Evolutionary conservation across 92 coral and sea anemone genomes (phyloP).

Genomic region (Porites lobata): DNA sequence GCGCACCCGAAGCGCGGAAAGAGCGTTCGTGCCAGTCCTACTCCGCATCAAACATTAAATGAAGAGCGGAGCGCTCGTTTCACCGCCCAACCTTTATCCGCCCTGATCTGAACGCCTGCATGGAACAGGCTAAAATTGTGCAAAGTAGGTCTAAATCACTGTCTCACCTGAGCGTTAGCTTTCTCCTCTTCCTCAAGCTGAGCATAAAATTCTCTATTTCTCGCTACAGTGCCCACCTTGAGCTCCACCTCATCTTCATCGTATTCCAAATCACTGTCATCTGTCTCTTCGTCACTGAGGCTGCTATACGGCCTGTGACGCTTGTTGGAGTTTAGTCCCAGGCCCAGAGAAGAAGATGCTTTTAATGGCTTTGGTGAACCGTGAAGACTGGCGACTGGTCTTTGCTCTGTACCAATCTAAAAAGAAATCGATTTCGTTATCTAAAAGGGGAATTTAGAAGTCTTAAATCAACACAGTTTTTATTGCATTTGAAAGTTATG

Average conservation of each 20-base stretch:
- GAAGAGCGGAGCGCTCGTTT: too few species aligned
- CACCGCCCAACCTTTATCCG: too few species aligned
- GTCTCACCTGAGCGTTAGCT: slow-evolving; percentile 85
- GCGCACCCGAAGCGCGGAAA: too few species aligned
- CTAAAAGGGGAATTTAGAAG: neutral
- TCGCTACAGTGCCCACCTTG: slow-evolving; percentile 69
- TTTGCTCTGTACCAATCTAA: slow-evolving; percentile 61
- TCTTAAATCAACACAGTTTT: neutral
- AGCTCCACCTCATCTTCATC: slow-evolving; percentile 61
- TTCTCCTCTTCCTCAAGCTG: slow-evolving; percentile 91
- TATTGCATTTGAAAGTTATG: neutral
- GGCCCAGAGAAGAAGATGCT: slow-evolving; percentile 81
- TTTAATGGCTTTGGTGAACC: slow-evolving; percentile 89
- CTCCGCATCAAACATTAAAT: too few species aligned
- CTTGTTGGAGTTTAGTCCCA: slow-evolving; percentile 74
- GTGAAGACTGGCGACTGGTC: slow-evolving; percentile 82
- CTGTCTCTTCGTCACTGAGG: slow-evolving; percentile 66
- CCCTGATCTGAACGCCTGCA: too few species aligned
- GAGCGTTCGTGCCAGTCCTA: too few species aligned
- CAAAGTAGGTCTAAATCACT: neutral
- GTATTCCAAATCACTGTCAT: slow-evolving; percentile 85
- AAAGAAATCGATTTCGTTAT: neutral
- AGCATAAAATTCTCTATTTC: slow-evolving; percentile 74
- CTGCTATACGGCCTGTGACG: slow-evolving; percentile 83
- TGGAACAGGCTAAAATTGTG: too few species aligned